Conservation (phyloP, 2,888 invertebrate species). For the Julus scanicus region DNA sequence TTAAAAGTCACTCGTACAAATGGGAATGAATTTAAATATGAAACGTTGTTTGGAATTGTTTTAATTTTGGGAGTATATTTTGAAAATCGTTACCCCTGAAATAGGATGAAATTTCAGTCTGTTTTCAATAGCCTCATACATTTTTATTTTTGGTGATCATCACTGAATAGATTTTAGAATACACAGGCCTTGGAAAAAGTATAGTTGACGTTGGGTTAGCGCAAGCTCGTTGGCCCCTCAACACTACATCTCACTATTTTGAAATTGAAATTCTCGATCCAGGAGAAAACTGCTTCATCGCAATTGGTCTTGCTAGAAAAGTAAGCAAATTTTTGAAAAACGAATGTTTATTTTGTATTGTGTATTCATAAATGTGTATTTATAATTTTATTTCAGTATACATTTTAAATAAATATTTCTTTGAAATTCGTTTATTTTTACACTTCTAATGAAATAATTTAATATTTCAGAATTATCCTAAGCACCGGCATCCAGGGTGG, state of each 20-base stretch:
- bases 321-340: constrained; percentile 62
- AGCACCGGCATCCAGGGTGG: constrained; percentile 71
- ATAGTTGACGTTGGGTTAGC: constrained; percentile 71
- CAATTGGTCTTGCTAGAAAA: constrained; percentile 70
- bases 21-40: too few species aligned
- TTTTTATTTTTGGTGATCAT: neutral
- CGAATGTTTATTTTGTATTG: too few species aligned
- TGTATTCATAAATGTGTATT: too few species aligned
- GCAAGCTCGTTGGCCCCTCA: constrained; percentile 69
- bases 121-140: neutral
- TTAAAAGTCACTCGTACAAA: neutral
- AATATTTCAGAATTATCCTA: constrained; percentile 68
- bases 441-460: neutral
- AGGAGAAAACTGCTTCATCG: constrained; percentile 70
- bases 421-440: too few species aligned
- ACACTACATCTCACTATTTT: constrained; percentile 70
- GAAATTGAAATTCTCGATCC: constrained; percentile 71
- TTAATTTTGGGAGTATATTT: neutral
- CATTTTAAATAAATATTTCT: too few species aligned
- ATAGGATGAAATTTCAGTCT: too few species aligned
- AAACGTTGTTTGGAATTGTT: neutral
- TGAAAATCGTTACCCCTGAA: too few species aligned
- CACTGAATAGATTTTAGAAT: constrained; percentile 67
- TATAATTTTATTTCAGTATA: too few species aligned
- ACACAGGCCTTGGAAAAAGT: constrained; percentile 69